A percentile compares a stretch with the other conserved stretches of the same genome.
Evolutionary conservation across 2,888 invertebrate genomes (phyloP).

Genomic region (Dolichomitus sp.): DNA sequence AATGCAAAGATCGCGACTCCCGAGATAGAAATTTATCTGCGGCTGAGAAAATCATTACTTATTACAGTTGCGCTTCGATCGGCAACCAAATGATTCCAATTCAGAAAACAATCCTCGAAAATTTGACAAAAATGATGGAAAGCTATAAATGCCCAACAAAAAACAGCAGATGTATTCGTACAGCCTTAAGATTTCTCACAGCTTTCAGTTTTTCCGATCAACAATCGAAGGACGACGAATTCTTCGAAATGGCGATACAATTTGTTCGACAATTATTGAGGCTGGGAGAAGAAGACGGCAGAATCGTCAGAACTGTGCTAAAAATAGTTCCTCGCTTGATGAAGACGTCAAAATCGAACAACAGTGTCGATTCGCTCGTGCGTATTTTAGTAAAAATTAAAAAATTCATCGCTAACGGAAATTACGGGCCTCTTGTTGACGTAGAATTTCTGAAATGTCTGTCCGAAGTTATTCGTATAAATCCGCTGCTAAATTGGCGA

Average conservation of each 20-base stretch:
- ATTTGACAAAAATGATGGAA: constrained; percentile 75
- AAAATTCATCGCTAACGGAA: constrained; percentile 25
- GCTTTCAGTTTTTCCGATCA: constrained; percentile 75
- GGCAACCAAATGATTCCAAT: constrained; percentile 65
- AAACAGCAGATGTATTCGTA: constrained; percentile 72
- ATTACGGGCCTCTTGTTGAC: constrained; percentile 84
- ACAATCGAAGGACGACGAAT: constrained; percentile 74
- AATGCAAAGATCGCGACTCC: constrained; percentile 8
- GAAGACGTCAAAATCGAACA: constrained; percentile 7
- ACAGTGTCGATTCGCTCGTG: constrained; percentile 59
- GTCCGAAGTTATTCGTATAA: constrained; percentile 81
- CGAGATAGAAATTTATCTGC: constrained; percentile 63
- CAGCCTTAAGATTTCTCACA: constrained; percentile 81
- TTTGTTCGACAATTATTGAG: constrained; percentile 80
- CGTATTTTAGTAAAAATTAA: constrained; percentile 35
- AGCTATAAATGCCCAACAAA: constrained; percentile 70
- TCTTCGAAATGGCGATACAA: constrained; percentile 76
- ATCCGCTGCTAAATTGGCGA: constrained; percentile 79
- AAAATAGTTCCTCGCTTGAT: constrained; percentile 78
- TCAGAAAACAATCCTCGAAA: constrained; percentile 73
- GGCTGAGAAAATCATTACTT: constrained; percentile 74
- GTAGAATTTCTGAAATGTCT: constrained; percentile 85
- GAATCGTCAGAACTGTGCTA: constrained; percentile 80
- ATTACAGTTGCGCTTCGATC: constrained; percentile 75
- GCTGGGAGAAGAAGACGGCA: constrained; percentile 78